Conservation (phyloP, 2,113 vertebrate genomes). For the Eleginops maclovinus region DNA sequence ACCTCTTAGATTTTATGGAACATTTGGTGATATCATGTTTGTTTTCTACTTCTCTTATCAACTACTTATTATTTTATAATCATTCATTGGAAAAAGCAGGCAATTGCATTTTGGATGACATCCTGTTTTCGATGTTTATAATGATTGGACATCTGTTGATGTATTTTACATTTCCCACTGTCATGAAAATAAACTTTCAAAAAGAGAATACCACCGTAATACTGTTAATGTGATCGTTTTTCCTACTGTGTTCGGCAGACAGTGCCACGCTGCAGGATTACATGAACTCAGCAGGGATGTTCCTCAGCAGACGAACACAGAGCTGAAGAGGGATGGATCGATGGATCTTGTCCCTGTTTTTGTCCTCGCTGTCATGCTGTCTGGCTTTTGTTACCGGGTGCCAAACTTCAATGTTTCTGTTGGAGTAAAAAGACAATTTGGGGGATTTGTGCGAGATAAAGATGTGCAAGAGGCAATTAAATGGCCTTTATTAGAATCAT, state of each 20-base stretch:
- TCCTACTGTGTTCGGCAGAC: neutral
- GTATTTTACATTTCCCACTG: neutral
- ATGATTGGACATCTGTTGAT: neutral
- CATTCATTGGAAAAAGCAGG: too few species aligned
- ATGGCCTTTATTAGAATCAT: neutral
- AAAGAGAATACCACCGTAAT: neutral
- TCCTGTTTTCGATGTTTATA: neutral
- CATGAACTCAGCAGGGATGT: neutral
- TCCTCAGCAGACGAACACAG: neutral
- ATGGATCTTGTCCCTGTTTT: conserved; percentile 15
- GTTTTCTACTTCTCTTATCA: too few species aligned
- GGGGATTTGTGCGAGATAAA: neutral
- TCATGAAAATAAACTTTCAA: neutral
- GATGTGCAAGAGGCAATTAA: neutral
- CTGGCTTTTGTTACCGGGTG: conserved; percentile 3
- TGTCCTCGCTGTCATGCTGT: conserved; percentile 19
- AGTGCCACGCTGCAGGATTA: neutral
- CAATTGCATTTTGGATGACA: too few species aligned
- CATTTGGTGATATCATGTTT: too few species aligned
- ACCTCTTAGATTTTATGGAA: too few species aligned
- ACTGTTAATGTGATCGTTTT: neutral
- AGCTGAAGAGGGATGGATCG: conserved; percentile 1
- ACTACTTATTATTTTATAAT: too few species aligned
- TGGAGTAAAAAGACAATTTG: neutral
- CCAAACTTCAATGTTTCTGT: neutral